Evolutionary conservation across 2,113 vertebrate species (phyloP).

Genomic region (Lophius piscatorius): DNA sequence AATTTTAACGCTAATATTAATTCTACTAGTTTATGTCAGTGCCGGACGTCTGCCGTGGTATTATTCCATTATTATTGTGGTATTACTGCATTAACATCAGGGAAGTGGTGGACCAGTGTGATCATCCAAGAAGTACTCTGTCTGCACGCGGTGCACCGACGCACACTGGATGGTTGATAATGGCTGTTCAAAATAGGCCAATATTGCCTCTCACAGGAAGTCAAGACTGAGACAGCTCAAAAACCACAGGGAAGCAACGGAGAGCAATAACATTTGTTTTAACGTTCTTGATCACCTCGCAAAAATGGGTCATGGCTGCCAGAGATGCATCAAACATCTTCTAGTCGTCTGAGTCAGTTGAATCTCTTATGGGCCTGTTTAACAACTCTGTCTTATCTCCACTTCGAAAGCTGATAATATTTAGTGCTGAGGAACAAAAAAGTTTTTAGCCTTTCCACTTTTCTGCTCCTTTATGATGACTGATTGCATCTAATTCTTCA

Average conservation of each 20-base stretch:
- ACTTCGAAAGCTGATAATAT: constrained; percentile 47
- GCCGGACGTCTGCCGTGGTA: neutral
- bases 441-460: constrained; percentile 46
- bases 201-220: constrained; percentile 60
- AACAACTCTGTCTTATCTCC: constrained; percentile 34
- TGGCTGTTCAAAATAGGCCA: constrained; percentile 42
- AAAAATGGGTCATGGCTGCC: constrained; percentile 71
- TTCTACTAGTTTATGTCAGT: neutral
- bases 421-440: constrained; percentile 51
- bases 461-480: constrained; percentile 52
- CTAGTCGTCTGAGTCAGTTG: constrained; percentile 55
- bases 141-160: constrained; percentile 27
- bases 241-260: constrained; percentile 41
- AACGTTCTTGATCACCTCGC: constrained; percentile 59
- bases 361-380: constrained; percentile 62
- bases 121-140: constrained; percentile 25
- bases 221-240: constrained; percentile 34
- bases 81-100: constrained; percentile 37
- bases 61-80: constrained; percentile 6
- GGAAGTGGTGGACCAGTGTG: constrained; percentile 25
- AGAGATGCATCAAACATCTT: constrained; percentile 56
- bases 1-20: neutral
- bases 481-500: constrained; percentile 47
- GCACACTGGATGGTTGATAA: constrained; percentile 35
- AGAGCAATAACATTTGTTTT: constrained; percentile 60